Conservation (phyloP, 1,140 invertebrate genomes). For the Lethrus apterus region DNA sequence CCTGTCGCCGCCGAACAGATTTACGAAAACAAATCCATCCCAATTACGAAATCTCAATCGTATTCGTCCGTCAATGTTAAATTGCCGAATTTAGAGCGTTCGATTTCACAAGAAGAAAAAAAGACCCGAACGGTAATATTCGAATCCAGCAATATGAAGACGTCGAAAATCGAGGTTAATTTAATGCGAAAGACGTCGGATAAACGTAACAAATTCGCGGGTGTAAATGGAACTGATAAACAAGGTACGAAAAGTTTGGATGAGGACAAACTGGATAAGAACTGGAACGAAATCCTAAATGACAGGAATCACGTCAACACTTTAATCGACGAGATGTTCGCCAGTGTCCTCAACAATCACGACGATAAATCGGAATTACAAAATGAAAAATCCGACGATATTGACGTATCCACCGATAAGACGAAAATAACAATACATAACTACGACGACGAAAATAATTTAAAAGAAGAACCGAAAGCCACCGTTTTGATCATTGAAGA, state of each 20-base stretch:
- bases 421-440: slow-evolving; percentile 11
- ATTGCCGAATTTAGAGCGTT: slow-evolving; percentile 21
- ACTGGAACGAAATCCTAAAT: slow-evolving; percentile 26
- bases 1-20: neutral
- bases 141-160: slow-evolving; percentile 31
- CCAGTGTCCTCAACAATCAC: slow-evolving; percentile 30
- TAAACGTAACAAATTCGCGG: neutral
- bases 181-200: slow-evolving; percentile 7
- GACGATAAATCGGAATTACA: slow-evolving; percentile 8
- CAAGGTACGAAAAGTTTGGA: neutral
- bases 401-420: slow-evolving; percentile 2
- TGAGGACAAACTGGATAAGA: slow-evolving; percentile 12
- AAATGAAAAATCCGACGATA: neutral
- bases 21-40: slow-evolving; percentile 8
- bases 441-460: neutral
- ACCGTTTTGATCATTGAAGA: slow-evolving; percentile 29
- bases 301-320: slow-evolving; percentile 37
- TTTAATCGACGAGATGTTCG: slow-evolving; percentile 39
- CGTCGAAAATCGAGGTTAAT: slow-evolving; percentile 18
- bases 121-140: slow-evolving; percentile 33
- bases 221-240: neutral
- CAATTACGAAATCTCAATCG: slow-evolving; percentile 23
- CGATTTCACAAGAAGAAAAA: slow-evolving; percentile 20
- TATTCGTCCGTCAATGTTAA: slow-evolving; percentile 16
- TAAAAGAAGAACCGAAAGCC: slow-evolving; percentile 1